Evolutionary conservation across 2,797 vertebrate species (phyloP), one percentile per base, ranked within the genome.

Genomic region (Muscicapa comitata): DNA sequence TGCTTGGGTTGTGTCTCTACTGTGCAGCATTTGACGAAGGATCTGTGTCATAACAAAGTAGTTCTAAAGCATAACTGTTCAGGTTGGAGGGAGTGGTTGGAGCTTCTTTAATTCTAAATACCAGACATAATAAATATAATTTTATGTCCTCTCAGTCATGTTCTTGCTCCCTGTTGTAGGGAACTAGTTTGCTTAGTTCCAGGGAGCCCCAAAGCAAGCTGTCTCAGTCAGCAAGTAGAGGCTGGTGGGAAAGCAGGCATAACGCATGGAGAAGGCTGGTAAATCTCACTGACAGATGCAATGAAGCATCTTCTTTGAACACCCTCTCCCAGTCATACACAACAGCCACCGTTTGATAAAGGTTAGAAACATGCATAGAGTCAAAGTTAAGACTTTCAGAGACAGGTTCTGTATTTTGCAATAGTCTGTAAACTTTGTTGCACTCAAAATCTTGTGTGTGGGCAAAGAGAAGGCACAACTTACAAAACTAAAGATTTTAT

Each of bases 1-100:
- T n/a, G n/a, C 11, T 4, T 33, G 8, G n/a, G 23, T 17, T 74
- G 10, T 55, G 43, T 58, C 61, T 1, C 0, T 61, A 4, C 55
- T 35, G 3, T 35, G 20, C n/a, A 81, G 28, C 31, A 6, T 38
- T 78, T 71, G 25, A 15, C 18, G 10, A 65, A 63, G 54, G 23
- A 38, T 47, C 24, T 86, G 13, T 25, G 5, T 38, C 26, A 19
- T 10, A 51, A 28, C 11, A 11, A 24, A 25, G 18, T 23, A 47
- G n/a, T 14, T 55, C 20, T 71, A 43, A 71, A 33, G 31, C 28
- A 13, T 50, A 28, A 40, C 4, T 66, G 7, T 53, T 81, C 4
- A 19, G 12, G 9, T 42, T 76, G 31, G 24, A 29, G 17, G 9
- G 4, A 20, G 14, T 8, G 3, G 37, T 6, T 79, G 45, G 11